A percentile compares a stretch with the other conserved stretches of the same genome.
These are phyloP conservation scores for Maniola jurtina DNA, from an alignment of 1,140 invertebrate species.

Conservation along the genomic window DNA sequence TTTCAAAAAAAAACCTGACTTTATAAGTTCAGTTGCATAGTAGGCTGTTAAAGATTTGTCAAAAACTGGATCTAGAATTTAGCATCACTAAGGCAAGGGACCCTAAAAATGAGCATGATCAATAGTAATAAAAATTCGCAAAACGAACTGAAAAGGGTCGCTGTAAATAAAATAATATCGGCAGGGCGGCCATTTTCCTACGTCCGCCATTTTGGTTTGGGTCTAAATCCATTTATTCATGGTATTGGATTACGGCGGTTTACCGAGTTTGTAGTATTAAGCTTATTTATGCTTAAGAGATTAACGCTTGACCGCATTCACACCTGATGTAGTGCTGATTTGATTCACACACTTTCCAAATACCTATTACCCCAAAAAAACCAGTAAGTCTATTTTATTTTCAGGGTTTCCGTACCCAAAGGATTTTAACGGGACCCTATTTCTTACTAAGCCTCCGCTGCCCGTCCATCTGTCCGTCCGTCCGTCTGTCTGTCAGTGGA, in stretches of 20 bases:
- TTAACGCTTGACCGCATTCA: background rate
- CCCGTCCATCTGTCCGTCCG: too few species aligned
- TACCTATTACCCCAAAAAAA: too few species aligned
- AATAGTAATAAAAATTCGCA: slow-evolving; percentile 9
- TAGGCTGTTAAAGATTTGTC: too few species aligned
- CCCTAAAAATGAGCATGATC: slow-evolving; percentile 1
- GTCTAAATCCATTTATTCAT: slow-evolving; percentile 19
- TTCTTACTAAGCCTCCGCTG: too few species aligned
- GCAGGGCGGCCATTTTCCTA: slow-evolving; percentile 12
- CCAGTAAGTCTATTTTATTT: too few species aligned
- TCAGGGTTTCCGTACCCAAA: too few species aligned
- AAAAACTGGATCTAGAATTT: too few species aligned
- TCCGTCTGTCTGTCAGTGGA: too few species aligned
- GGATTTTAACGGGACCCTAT: too few species aligned
- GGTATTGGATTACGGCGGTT: background rate
- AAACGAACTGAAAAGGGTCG: slow-evolving; percentile 9
- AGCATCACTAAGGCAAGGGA: background rate
- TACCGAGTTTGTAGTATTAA: background rate
- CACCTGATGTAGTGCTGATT: background rate
- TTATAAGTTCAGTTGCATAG: too few species aligned
- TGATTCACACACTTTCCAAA: too few species aligned
- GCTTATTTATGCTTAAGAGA: background rate
- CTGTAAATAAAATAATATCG: slow-evolving; percentile 19
- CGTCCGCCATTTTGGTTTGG: slow-evolving; percentile 13
- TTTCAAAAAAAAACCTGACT: too few species aligned